phyloP scores from a whole-genome alignment of 2,888 invertebrate species.

The Sphaerophoria rueppellii region DNA sequence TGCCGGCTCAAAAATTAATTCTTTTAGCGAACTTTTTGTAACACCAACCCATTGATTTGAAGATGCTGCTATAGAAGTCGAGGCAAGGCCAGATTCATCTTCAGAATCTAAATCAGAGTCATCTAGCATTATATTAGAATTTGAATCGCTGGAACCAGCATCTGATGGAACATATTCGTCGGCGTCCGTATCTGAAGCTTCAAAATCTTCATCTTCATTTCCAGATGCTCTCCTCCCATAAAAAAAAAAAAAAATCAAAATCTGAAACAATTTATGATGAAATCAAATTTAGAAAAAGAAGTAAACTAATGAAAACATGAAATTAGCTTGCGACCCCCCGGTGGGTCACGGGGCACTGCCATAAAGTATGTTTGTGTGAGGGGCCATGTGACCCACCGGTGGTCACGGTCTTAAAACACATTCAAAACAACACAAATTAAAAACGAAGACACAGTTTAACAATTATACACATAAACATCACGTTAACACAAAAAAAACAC shows the following conservation, averaged over 20 bases:
- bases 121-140: no score
- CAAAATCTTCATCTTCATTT: no score
- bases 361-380: slow-evolving; percentile 14
- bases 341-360: slow-evolving; percentile 14
- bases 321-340: slow-evolving; percentile 7
- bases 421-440: slow-evolving; percentile 17
- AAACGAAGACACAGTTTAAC: slow-evolving; percentile 17
- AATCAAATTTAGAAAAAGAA: background rate
- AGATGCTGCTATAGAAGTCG: no score
- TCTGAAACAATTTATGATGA: background rate
- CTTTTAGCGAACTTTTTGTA: background rate
- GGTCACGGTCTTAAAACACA: slow-evolving; percentile 22
- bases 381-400: slow-evolving; percentile 21
- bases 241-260: background rate
- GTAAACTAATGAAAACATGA: background rate
- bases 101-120: no score
- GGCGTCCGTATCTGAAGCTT: no score
- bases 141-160: no score
- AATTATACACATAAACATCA: slow-evolving; percentile 20
- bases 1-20: background rate
- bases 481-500: no score
- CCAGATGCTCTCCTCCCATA: no score
- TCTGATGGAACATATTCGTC: no score
- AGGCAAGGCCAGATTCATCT: no score
- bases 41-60: background rate